Base-by-base conservation (phyloP, 2,888 invertebrate genomes). In the Metalampra italica region DNA sequence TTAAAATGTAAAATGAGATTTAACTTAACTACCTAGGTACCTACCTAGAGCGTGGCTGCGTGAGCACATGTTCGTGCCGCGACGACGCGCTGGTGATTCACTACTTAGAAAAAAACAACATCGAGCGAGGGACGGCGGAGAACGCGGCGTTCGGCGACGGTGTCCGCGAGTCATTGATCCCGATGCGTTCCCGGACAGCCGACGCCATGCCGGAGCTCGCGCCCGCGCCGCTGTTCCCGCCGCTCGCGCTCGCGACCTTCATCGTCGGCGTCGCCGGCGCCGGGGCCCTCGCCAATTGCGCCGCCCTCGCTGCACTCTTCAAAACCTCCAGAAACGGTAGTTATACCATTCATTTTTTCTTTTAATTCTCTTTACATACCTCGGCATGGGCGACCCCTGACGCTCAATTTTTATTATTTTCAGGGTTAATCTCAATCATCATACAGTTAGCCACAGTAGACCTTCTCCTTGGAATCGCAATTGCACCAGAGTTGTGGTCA, bases 361-460 rank as follows among this genome's bases (percentile, higher is more conserved):
- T 32, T 13, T 13, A n/a, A n/a, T n/a, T n/a, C n/a, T 11, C 7
- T 38, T 38, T 38, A 12, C 12, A 1, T 38, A 12, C 7, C n/a
- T 12, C 13, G 3, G 1, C n/a, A n/a, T 38, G 7, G 13, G n/a
- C 12, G 8, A 12, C 12, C n/a, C 11, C 13, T 37, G 13, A 43
- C 1, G 22, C 9, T 45, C 29, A 29, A 37, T 37, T n/a, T 60
- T 64, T 61, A 46, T 54, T 61, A 46, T 54, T 91, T 91, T 60
- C 80, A 92, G 92, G 91, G 46, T 70, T 90, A 43, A 76, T 83
- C 50, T 83, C 82, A 13, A 78, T 91, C 47, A 75, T 92, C 52
- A 72, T 90, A 49, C 92, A 92, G 68, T 68, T 92, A 50, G 83
- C 90, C 9, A 53, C 90, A 44, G 85, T 90, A 1, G 92, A 92